A percentile compares a stretch with the other conserved stretches of the same genome.
phyloP scores from a whole-genome alignment of 2,888 invertebrate genomes.

The Tiphia femorata region DNA sequence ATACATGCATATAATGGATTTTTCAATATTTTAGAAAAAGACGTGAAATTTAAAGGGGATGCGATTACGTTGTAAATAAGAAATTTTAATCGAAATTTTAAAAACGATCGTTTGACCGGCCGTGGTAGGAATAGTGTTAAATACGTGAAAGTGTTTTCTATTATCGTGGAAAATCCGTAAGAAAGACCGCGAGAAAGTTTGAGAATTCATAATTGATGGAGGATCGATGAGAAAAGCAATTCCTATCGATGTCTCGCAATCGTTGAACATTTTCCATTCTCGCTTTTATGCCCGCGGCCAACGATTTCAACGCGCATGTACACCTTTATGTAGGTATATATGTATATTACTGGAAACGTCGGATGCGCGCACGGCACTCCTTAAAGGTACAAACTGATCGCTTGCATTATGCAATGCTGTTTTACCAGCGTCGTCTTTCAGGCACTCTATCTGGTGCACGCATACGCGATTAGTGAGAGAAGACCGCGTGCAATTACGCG shows the following conservation, averaged over 20 bases:
- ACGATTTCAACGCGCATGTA: not conserved
- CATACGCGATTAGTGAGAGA: slow-evolving; percentile 18
- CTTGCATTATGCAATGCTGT: slow-evolving; percentile 34
- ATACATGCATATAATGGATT: too few species aligned
- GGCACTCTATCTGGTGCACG: slow-evolving; percentile 10
- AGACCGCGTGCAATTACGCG: too few species aligned
- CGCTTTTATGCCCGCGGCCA: not conserved
- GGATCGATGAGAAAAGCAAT: not conserved
- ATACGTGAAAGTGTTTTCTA: too few species aligned
- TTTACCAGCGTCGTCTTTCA: slow-evolving; percentile 1
- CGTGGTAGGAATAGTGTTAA: too few species aligned
- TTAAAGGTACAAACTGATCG: slow-evolving; percentile 32
- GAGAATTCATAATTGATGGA: too few species aligned
- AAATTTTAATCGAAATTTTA: too few species aligned
- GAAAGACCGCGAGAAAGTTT: too few species aligned
- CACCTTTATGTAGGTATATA: not conserved
- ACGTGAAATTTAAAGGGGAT: too few species aligned
- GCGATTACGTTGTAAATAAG: too few species aligned
- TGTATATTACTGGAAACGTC: not conserved
- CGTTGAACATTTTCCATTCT: not conserved
- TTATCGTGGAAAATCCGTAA: too few species aligned
- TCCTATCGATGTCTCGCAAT: not conserved
- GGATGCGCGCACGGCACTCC: not conserved
- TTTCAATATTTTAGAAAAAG: too few species aligned
- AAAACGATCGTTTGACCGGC: too few species aligned